Evolutionary conservation across 2,797 vertebrate species (phyloP).

Genomic region (Chrysocyon brachyurus): DNA sequence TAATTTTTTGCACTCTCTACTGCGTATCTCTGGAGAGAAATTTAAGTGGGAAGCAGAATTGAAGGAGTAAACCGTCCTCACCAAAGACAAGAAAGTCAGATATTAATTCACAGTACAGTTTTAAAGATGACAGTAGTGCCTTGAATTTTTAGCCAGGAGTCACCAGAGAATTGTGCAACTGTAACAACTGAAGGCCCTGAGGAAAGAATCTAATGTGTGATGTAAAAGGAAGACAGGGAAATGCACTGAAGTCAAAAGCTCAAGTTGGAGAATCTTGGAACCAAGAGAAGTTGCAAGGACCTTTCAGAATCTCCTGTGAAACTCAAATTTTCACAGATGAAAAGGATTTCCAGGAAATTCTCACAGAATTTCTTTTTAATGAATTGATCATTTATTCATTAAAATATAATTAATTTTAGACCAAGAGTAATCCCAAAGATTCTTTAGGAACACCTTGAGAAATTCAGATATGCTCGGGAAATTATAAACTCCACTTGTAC

Average conservation of each 20-base stretch:
- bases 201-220: background rate
- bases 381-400: background rate
- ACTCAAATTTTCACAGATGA: background rate
- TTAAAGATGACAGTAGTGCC: background rate
- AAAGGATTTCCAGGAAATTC: background rate
- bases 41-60: background rate
- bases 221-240: background rate
- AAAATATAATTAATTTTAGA: conserved; percentile 29
- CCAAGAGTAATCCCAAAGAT: background rate
- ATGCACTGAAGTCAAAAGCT: background rate
- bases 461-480: background rate
- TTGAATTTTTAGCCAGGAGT: background rate
- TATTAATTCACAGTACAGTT: background rate
- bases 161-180: background rate
- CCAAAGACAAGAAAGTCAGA: background rate
- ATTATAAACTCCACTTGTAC: background rate
- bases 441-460: background rate
- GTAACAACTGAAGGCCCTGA: background rate
- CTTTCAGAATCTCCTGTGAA: background rate
- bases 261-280: background rate
- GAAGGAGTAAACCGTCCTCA: background rate
- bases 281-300: background rate
- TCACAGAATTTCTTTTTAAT: background rate
- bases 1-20: background rate
- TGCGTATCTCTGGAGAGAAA: background rate